Evolutionary conservation across 1,140 invertebrate genomes (phyloP).

Genomic region (Zaprionus gabonicus): DNA sequence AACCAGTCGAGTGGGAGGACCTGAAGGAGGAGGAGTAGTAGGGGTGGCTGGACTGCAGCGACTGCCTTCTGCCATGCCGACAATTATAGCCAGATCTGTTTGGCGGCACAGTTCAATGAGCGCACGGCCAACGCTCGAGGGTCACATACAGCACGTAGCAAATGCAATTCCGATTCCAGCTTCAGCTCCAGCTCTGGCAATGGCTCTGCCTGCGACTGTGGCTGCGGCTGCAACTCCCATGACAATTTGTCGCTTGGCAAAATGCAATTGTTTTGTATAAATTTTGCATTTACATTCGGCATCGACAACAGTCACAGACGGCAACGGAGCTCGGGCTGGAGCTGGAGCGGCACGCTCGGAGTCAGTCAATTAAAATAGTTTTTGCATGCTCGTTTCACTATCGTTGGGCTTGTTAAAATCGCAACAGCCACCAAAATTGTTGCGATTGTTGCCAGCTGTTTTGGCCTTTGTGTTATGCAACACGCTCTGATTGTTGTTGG

Average conservation of each 20-base stretch:
- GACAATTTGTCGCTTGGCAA: slow-evolving; percentile 79
- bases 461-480: slow-evolving; percentile 75
- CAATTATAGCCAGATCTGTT: slow-evolving; percentile 42
- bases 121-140: slow-evolving; percentile 60
- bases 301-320: neutral
- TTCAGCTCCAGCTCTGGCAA: slow-evolving; percentile 21
- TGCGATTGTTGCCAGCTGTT: slow-evolving; percentile 62
- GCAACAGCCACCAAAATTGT: slow-evolving; percentile 49
- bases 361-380: slow-evolving; percentile 78
- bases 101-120: slow-evolving; percentile 72
- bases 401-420: slow-evolving; percentile 80
- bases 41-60: neutral
- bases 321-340: neutral
- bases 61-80: slow-evolving; percentile 20
- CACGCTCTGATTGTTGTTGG: slow-evolving; percentile 79
- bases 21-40: neutral
- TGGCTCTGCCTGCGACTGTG: neutral
- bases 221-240: slow-evolving; percentile 65
- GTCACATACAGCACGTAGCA: slow-evolving; percentile 57
- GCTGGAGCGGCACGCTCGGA: slow-evolving; percentile 14
- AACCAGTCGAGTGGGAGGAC: neutral
- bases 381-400: slow-evolving; percentile 80
- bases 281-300: slow-evolving; percentile 59
- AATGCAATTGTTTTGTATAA: slow-evolving; percentile 76
- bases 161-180: slow-evolving; percentile 32